These are phyloP conservation scores for Otus sunia DNA, from an alignment of 2,113 vertebrate genomes.

Conservation along the genomic window DNA sequence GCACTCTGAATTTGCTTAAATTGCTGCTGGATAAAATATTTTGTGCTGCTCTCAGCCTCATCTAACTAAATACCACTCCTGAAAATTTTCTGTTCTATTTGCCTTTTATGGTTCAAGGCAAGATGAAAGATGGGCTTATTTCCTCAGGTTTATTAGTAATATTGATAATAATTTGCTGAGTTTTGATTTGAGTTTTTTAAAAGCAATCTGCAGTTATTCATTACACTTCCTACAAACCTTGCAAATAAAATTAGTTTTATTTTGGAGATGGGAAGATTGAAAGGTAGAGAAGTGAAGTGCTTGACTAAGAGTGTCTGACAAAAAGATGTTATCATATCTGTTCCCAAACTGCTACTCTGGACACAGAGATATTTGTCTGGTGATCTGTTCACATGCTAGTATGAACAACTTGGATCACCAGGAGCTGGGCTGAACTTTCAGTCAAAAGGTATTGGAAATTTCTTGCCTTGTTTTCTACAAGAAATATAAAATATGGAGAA, in stretches of 20 bases:
- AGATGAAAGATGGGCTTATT: neutral
- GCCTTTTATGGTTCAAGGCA: neutral
- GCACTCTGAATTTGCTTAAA: neutral
- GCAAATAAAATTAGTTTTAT: neutral
- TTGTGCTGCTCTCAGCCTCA: neutral
- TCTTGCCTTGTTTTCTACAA: neutral
- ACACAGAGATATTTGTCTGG: neutral
- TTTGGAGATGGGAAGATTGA: neutral
- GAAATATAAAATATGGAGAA: neutral
- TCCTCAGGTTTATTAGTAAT: neutral
- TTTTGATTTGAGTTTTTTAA: neutral
- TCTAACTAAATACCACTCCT: neutral
- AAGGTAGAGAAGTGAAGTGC: neutral
- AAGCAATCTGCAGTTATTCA: neutral
- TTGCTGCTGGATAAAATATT: neutral
- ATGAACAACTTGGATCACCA: neutral
- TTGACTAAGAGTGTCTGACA: neutral
- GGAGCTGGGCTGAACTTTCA: neutral
- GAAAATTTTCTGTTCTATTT: neutral
- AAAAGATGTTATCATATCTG: neutral
- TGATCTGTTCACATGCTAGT: neutral
- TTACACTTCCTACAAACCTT: neutral
- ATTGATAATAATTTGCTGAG: neutral
- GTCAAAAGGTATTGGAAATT: neutral
- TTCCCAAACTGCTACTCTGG: neutral